phyloP scores from a whole-genome alignment of 2,888 invertebrate genomes.

The Pristionchus maxplancki region DNA sequence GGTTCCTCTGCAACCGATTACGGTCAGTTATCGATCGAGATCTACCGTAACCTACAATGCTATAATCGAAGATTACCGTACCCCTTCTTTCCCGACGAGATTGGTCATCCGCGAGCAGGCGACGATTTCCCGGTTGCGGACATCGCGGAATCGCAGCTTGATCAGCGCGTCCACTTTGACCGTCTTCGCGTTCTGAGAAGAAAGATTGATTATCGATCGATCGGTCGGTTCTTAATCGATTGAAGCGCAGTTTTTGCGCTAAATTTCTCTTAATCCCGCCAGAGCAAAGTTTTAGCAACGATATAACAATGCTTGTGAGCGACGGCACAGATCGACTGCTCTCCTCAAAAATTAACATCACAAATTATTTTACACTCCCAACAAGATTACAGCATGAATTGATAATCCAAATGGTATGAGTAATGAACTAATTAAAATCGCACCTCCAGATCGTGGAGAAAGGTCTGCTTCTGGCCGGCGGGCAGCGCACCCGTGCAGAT shows the following conservation, averaged over 20 bases:
- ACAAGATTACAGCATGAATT: too few species aligned
- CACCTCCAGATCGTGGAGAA: slow-evolving; percentile 92
- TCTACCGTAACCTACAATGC: not conserved
- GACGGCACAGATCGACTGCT: not conserved
- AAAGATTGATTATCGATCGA: not conserved
- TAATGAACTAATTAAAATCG: slow-evolving; percentile 20
- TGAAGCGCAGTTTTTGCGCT: not conserved
- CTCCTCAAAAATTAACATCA: slow-evolving; percentile 1
- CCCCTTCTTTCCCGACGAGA: slow-evolving; percentile 45
- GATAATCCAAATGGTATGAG: too few species aligned
- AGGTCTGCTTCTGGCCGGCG: slow-evolving; percentile 85
- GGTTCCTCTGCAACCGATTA: slow-evolving; percentile 49
- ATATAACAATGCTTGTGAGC: too few species aligned
- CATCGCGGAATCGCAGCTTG: slow-evolving; percentile 82
- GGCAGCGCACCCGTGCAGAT: slow-evolving; percentile 93
- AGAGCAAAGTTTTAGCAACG: too few species aligned
- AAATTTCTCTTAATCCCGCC: too few species aligned
- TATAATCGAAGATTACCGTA: not conserved
- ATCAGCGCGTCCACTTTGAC: slow-evolving; percentile 81
- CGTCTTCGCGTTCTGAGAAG: slow-evolving; percentile 82
- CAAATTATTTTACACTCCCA: too few species aligned
- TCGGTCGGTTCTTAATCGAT: not conserved
- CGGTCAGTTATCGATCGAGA: not conserved
- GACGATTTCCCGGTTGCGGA: slow-evolving; percentile 77
- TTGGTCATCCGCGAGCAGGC: slow-evolving; percentile 79